Evolutionary conservation across 2,113 vertebrate genomes (phyloP), one percentile per base, ranked within the genome.

Genomic region (Thunnus thynnus): DNA sequence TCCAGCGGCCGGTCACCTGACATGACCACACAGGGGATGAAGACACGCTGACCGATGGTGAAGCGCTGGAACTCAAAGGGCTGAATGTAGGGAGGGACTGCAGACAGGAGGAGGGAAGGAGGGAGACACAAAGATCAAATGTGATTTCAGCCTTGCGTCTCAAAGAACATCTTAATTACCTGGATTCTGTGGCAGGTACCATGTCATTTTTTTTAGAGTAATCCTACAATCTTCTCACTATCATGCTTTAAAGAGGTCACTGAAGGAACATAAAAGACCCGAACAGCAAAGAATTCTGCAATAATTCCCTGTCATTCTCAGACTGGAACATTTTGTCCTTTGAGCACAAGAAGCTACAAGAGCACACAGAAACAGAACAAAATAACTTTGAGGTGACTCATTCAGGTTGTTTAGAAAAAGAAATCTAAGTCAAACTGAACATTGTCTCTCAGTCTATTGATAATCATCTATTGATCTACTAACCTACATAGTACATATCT

Each of bases 21-120:
- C 93, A 99, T 98, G 91, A 99, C 98, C 76, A 99, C 98, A 0
- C 98, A 99, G 0, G 98, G 98, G 88, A 99, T 99, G 91, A 99
- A 99, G 85, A 99, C 98, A 3, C 98, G 94, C 84, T 99, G 98
- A 20, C 98, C 98, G 0, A 99, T 99, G 89, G 98, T 99, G 92
- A 99, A 99, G 25, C 98, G 96, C 0, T 97, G 98, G 85, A 98
- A 99, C 92, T 99, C 98, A 30, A 99, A 99, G 41, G 98, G 98
- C 80, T 99, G 98, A 83, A 99, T 99, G 84, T 97, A 97, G 69
- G 98, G 98, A 0, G 98, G 98, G 4, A 99, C 98, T 99, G 95
- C 12, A 91, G 89, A 5, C 9, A 57, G 30, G 14, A 41, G 41
- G 17, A 50, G 7, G 22, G 41, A 9, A 17, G 14, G 7, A 54